These are phyloP conservation scores for Thumatha senex DNA, from an alignment of 2,888 invertebrate species.

Conservation along the genomic window DNA sequence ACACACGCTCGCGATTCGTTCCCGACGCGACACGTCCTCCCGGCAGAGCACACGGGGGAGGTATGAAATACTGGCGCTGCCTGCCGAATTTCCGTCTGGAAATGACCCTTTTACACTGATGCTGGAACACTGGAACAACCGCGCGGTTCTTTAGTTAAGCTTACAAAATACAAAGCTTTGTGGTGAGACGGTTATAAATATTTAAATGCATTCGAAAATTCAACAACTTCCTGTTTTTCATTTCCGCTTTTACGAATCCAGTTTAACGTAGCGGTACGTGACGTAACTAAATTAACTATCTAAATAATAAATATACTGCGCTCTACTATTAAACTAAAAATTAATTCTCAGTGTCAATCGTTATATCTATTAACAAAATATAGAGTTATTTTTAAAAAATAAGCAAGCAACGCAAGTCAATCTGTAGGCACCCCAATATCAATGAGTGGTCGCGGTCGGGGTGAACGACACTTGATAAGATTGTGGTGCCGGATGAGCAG, in stretches of 20 bases:
- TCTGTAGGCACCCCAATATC: constrained; percentile 11
- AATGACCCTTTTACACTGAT: constrained; percentile 10
- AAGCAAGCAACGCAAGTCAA: background rate
- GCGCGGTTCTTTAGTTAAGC: background rate
- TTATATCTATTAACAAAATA: background rate
- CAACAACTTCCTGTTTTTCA: background rate
- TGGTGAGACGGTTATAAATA: background rate
- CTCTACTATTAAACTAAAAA: too few relatives aligned
- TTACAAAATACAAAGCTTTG: background rate
- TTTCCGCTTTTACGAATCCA: too few relatives aligned
- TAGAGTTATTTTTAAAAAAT: too few relatives aligned
- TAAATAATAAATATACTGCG: too few relatives aligned
- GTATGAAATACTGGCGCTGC: constrained; percentile 26
- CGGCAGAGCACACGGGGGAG: constrained; percentile 43
- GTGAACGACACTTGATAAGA: constrained; percentile 44
- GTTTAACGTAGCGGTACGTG: too few relatives aligned
- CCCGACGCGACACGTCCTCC: constrained; percentile 34
- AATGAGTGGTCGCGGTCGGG: constrained; percentile 19
- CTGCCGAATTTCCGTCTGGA: constrained; percentile 18
- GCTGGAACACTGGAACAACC: background rate
- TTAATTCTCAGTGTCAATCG: background rate
- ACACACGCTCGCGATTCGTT: constrained; percentile 17
- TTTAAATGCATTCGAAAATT: background rate
- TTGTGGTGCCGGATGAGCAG: constrained; percentile 37
- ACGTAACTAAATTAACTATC: too few relatives aligned